A percentile compares a stretch with the other conserved stretches of the same genome.
These are phyloP conservation scores for Miichthys miiuy DNA, from an alignment of 2,797 vertebrate species.

Conservation along the genomic window DNA sequence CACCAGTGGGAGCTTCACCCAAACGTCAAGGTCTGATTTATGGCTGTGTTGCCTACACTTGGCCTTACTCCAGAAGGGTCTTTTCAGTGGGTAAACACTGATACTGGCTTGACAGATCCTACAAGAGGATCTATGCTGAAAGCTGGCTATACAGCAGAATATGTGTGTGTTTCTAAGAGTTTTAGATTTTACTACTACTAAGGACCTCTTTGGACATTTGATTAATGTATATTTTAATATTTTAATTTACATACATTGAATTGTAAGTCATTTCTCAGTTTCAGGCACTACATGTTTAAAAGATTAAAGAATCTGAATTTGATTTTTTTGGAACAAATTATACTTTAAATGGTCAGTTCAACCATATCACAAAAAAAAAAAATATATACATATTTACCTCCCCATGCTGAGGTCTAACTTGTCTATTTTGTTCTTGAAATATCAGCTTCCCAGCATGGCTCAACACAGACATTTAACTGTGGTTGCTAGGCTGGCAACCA, in stretches of 20 bases:
- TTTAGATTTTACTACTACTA: background rate
- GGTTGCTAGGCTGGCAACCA: too few species aligned
- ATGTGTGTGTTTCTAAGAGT: background rate
- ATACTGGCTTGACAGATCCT: constrained; percentile 34
- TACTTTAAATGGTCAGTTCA: too few species aligned
- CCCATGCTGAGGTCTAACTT: too few species aligned
- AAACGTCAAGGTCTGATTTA: constrained; percentile 25
- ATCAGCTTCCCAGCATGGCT: too few species aligned
- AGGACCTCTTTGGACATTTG: background rate
- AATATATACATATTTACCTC: too few species aligned
- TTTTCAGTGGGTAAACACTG: constrained; percentile 10
- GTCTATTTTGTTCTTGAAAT: too few species aligned
- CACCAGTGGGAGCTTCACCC: background rate
- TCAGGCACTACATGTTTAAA: too few species aligned
- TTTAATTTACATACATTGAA: background rate
- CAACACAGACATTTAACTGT: too few species aligned
- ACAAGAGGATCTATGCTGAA: constrained; percentile 21
- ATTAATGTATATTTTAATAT: background rate
- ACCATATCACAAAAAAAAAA: too few species aligned
- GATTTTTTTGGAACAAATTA: too few species aligned
- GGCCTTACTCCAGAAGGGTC: constrained; percentile 26
- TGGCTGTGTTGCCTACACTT: constrained; percentile 15
- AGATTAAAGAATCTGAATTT: too few species aligned
- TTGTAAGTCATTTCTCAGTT: too few species aligned
- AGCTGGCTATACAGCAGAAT: background rate